A percentile compares a stretch with the other conserved stretches of the same genome.
These are phyloP conservation scores for Champsocephalus esox DNA, from an alignment of 2,797 vertebrate genomes.

Conservation along the genomic window DNA sequence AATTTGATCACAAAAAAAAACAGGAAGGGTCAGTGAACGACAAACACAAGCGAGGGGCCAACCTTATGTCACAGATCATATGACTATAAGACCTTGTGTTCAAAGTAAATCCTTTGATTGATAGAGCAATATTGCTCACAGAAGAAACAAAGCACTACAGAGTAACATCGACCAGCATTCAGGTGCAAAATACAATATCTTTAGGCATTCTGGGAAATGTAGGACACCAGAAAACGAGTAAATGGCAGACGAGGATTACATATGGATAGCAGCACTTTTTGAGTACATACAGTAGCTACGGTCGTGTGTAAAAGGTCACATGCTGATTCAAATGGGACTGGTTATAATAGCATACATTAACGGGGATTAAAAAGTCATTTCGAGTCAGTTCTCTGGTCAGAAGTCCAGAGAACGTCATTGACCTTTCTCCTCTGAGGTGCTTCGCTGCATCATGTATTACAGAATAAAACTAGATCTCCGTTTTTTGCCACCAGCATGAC, in stretches of 20 bases:
- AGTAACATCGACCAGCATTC: no score
- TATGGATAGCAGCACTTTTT: background rate
- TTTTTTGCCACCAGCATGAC: background rate
- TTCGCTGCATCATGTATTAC: no score
- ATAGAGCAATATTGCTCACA: no score
- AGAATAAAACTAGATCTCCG: background rate
- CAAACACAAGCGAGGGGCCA: no score
- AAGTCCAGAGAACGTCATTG: background rate
- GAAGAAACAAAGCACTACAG: background rate
- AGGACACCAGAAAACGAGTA: background rate
- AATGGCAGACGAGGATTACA: background rate
- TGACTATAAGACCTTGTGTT: no score
- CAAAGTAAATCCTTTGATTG: no score
- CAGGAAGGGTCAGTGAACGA: no score
- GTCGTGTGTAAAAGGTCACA: background rate
- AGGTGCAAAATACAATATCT: no score
- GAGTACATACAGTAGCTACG: background rate
- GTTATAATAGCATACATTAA: background rate
- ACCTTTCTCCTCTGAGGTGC: background rate
- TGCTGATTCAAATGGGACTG: background rate
- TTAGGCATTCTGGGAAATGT: conserved; percentile 10
- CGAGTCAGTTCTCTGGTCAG: no score
- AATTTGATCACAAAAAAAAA: no score
- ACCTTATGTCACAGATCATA: no score
- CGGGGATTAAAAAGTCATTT: background rate